Conservation (phyloP, 2,797 vertebrate species). For the Pristis pectinata region DNA sequence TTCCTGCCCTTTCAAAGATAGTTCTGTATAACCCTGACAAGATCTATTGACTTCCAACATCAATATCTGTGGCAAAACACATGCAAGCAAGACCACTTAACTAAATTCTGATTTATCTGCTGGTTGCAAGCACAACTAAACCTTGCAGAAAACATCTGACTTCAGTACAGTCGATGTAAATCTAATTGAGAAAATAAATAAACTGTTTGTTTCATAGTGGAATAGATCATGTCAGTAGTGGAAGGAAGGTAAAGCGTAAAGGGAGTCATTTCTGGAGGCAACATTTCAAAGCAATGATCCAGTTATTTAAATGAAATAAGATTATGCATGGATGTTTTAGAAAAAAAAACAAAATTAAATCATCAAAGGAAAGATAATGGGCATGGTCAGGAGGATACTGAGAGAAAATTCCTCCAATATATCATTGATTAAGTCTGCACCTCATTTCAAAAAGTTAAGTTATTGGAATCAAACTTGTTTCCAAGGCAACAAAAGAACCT, state of each 20-base stretch:
- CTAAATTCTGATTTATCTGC: background rate
- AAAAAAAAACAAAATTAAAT: background rate
- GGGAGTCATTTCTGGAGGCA: background rate
- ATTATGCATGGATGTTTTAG: background rate
- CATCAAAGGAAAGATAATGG: background rate
- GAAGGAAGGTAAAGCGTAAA: background rate
- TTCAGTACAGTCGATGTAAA: background rate
- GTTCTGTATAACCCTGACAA: background rate
- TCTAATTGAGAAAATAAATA: background rate
- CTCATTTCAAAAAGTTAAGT: background rate
- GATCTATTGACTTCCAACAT: background rate
- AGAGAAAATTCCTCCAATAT: background rate
- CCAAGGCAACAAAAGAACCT: background rate
- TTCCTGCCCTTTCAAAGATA: background rate
- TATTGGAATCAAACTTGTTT: background rate
- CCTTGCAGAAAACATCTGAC: background rate
- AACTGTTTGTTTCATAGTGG: background rate
- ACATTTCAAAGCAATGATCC: background rate
- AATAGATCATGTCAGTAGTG: background rate
- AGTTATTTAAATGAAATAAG: background rate
- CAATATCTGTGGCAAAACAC: background rate
- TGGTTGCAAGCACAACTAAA: background rate
- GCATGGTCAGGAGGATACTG: background rate
- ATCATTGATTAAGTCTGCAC: background rate
- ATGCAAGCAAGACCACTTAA: background rate